These are phyloP conservation scores for Xenentodon cancila DNA, from an alignment of 2,797 vertebrate genomes.

Conservation along the genomic window DNA sequence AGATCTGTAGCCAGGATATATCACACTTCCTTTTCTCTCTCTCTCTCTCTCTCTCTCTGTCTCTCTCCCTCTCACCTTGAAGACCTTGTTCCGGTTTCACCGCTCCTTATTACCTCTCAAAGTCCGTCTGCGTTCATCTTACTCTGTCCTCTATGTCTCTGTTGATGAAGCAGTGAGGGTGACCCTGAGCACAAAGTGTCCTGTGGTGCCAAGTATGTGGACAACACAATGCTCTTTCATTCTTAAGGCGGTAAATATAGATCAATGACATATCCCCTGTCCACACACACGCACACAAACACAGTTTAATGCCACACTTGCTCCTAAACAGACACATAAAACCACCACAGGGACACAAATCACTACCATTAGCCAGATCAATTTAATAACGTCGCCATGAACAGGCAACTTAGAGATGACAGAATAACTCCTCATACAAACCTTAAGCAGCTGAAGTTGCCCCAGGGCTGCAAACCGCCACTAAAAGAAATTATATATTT, in stretches of 20 bases:
- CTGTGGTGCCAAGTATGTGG: conserved; percentile 75
- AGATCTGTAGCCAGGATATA: conserved; percentile 35
- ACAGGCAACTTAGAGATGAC: conserved; percentile 44
- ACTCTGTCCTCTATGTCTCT: conserved; percentile 23
- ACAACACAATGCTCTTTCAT: conserved; percentile 75
- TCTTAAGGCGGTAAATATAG: conserved; percentile 84
- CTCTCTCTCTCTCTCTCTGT: conserved; percentile 16
- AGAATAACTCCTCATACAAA: conserved; percentile 47
- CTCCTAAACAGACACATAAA: conserved; percentile 1
- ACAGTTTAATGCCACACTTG: conserved; percentile 7
- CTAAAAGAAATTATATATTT: conserved; percentile 29
- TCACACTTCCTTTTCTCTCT: conserved; percentile 34
- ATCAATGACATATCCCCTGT: conserved; percentile 58
- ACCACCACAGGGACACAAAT: conserved; percentile 25
- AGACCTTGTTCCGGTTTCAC: conserved; percentile 36
- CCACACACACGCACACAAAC: conserved; percentile 17
- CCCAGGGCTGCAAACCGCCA: conserved; percentile 32
- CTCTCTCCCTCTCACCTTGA: conserved; percentile 44
- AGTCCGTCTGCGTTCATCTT: conserved; percentile 18
- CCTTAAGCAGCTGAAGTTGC: conserved; percentile 51
- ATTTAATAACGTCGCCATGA: conserved; percentile 49
- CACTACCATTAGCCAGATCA: conserved; percentile 50
- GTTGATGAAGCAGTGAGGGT: conserved; percentile 51
- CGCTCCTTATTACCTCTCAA: conserved; percentile 40
- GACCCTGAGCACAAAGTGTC: conserved; percentile 70